Conservation (phyloP, 2,888 invertebrate species). For the Limnephilus marmoratus region DNA sequence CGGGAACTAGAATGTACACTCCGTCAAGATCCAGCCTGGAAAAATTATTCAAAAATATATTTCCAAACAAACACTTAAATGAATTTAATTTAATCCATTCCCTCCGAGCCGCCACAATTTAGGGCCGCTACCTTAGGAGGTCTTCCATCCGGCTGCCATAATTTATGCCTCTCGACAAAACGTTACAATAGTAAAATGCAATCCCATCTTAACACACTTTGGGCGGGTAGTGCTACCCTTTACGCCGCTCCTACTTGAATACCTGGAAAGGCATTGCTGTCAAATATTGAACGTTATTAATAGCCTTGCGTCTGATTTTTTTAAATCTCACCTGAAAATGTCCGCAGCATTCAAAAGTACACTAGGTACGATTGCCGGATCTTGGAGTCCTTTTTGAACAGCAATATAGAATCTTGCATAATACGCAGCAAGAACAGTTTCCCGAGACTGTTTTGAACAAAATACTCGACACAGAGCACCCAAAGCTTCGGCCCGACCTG, state of each 20-base stretch:
- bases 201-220: too few relatives aligned
- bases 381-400: constrained; percentile 89
- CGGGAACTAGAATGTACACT: constrained; percentile 92
- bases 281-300: too few relatives aligned
- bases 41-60: neutral
- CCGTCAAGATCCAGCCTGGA: constrained; percentile 91
- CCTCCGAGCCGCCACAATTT: too few relatives aligned
- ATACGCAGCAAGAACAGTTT: constrained; percentile 94
- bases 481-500: constrained; percentile 94
- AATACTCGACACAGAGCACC: constrained; percentile 97
- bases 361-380: constrained; percentile 86
- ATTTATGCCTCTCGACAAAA: too few relatives aligned
- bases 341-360: constrained; percentile 92
- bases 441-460: constrained; percentile 96
- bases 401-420: constrained; percentile 95
- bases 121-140: too few relatives aligned
- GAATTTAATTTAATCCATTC: constrained; percentile 11
- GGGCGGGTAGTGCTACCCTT: too few relatives aligned
- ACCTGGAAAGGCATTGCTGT: too few relatives aligned
- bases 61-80: neutral
- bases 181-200: too few relatives aligned
- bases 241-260: too few relatives aligned
- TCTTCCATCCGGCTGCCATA: too few relatives aligned
- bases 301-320: neutral
- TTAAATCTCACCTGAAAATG: constrained; percentile 83